These are phyloP conservation scores for Trichonephila clavata DNA, from an alignment of 1,140 invertebrate species.

Conservation along the genomic window DNA sequence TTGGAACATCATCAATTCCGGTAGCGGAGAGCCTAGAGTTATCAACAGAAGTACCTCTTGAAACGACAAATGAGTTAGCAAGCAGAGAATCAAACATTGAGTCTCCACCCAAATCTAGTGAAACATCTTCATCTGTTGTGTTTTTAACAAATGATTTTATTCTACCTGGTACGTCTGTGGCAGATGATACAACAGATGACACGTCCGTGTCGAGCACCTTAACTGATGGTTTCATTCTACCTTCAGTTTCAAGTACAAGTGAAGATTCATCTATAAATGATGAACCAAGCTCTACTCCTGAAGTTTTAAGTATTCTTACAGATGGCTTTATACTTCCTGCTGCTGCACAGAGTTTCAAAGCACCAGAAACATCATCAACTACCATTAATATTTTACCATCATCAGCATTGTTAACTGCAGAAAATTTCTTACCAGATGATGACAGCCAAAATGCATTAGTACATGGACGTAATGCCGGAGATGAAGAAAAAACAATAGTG, in stretches of 20 bases:
- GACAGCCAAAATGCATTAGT: background rate
- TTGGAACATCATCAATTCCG: background rate
- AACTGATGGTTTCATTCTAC: constrained; percentile 15
- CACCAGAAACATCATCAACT: constrained; percentile 28
- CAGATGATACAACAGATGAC: background rate
- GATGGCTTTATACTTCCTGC: constrained; percentile 74
- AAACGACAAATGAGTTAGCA: background rate
- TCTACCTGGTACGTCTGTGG: constrained; percentile 2
- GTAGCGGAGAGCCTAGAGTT: background rate
- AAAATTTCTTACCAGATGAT: background rate
- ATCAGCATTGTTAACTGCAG: constrained; percentile 65
- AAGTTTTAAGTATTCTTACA: constrained; percentile 63
- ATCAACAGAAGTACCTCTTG: background rate
- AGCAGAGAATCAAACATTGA: background rate
- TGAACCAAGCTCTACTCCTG: constrained; percentile 77
- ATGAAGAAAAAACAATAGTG: constrained; percentile 41
- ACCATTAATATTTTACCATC: constrained; percentile 49
- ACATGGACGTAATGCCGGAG: constrained; percentile 60
- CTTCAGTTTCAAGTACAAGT: background rate
- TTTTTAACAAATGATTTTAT: constrained; percentile 70
- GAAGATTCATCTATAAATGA: constrained; percentile 81
- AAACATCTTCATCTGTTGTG: constrained; percentile 14
- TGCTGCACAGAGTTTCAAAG: background rate
- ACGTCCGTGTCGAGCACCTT: background rate
- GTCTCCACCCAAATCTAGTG: background rate